A percentile compares a stretch with the other conserved stretches of the same genome.
Evolutionary conservation across 2,797 vertebrate genomes (phyloP).

Genomic region (Bradypus variegatus): DNA sequence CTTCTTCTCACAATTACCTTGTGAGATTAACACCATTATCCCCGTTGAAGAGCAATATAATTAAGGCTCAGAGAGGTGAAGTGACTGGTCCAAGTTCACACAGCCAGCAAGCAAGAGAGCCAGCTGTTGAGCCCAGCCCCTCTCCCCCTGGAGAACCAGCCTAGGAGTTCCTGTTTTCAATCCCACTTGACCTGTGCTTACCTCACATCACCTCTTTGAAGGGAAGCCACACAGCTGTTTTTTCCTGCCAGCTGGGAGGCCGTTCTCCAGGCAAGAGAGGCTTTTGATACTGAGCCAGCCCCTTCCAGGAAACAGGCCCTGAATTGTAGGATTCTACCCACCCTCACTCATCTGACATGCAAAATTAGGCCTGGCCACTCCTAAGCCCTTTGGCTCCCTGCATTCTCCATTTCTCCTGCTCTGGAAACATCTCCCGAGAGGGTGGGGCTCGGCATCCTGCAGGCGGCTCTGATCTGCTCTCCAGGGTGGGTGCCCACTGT

Average conservation of each 20-base stretch:
- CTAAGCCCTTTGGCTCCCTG: not conserved
- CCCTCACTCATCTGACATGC: not conserved
- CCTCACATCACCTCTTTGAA: not conserved
- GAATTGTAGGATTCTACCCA: slow-evolving; percentile 33
- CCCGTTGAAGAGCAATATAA: not conserved
- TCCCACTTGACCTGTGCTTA: not conserved
- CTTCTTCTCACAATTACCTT: not conserved
- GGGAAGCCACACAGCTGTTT: slow-evolving; percentile 43
- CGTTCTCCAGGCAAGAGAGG: slow-evolving; percentile 1
- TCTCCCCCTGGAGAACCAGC: not conserved
- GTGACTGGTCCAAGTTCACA: not conserved
- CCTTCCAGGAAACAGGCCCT: slow-evolving; percentile 51
- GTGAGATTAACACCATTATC: not conserved
- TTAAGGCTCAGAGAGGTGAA: not conserved
- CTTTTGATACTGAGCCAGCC: not conserved
- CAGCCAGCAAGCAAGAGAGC: not conserved
- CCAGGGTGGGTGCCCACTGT: not conserved
- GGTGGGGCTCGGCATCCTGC: not conserved
- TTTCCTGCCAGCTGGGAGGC: slow-evolving; percentile 38
- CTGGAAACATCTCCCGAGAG: not conserved
- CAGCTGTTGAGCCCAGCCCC: not conserved
- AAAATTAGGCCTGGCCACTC: not conserved
- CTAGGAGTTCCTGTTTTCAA: not conserved
- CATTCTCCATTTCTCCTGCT: not conserved
- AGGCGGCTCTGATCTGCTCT: not conserved